Base-by-base conservation (phyloP, 1,140 invertebrate genomes). In the Polypedilum vanderplanki region DNA sequence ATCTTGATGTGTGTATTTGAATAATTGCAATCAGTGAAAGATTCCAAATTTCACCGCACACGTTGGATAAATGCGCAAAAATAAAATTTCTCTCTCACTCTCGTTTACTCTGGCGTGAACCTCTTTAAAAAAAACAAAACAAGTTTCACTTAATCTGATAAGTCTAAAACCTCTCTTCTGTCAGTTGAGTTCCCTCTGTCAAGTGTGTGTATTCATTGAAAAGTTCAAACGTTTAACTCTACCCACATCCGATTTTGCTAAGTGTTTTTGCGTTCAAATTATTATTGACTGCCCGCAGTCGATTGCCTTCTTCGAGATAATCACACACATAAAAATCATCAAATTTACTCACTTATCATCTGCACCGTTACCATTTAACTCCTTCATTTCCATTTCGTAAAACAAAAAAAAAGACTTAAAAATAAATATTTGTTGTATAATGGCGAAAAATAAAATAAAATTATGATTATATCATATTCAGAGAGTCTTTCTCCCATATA, bases 141-240 rank as follows among this genome's bases (percentile, higher is more conserved):
- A 57, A 57, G 46, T 57, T n/a, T 57, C 46, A 57, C 46, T 57
- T 57, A 57, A 57, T 57, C 46, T 57, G 46, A 57, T 57, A 57
- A 57, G 9, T 57, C n/a, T 15, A n/a, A n/a, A 57, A 12, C 46
- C n/a, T 57, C n/a, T 46, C 15, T 46, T 12, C 5, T 33, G 24
- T 33, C 24, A 33, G 24, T 33, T 33, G 24, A 33, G 24, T 33
- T 33, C 24, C 24, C 24, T 57, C 46, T 57, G 46, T 57, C 46
- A 57, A 57, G 46, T 57, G 46, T 46, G 41, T 57, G 46, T 57
- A 57, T 57, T 57, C 12, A 57, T 10, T 10, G 15, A 57, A 57
- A 57, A 57, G 46, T 57, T 57, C 12, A 57, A 57, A 57, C 46
- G 46, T 15, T 57, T 57, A 57, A 15, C 46, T 57, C 46, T 57